Percentiles rank a stretch among this genome's conserved stretches.
Conservation (phyloP, 2,797 vertebrate genomes). For the Psittacula echo region DNA sequence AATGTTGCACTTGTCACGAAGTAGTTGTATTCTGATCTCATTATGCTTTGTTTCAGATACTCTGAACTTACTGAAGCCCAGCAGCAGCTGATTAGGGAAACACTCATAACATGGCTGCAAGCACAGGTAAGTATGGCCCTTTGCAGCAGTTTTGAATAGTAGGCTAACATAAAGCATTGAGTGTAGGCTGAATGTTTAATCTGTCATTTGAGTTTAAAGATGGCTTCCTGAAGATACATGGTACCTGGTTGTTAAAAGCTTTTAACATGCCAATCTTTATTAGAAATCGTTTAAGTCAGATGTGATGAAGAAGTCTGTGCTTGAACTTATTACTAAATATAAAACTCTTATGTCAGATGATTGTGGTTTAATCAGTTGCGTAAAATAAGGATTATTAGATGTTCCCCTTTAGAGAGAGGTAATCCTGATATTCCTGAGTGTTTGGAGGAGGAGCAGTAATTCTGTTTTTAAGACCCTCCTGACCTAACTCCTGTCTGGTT, state of each 20-base stretch:
- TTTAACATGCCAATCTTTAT: neutral
- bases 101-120: constrained; percentile 96
- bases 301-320: neutral
- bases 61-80: constrained; percentile 86
- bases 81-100: constrained; percentile 95
- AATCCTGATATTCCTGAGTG: neutral
- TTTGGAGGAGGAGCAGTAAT: neutral
- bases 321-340: neutral
- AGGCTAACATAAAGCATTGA: neutral
- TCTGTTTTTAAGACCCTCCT: neutral
- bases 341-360: neutral
- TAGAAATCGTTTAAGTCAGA: neutral
- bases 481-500: neutral
- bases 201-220: neutral
- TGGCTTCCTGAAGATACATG: neutral
- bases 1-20: neutral
- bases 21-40: neutral
- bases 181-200: neutral
- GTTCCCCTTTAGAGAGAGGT: neutral
- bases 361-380: neutral
- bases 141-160: neutral
- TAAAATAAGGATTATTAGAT: neutral
- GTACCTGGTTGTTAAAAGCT: neutral
- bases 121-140: constrained; percentile 82
- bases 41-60: constrained; percentile 82